Evolutionary conservation across 2,888 invertebrate genomes (phyloP), one percentile per base, ranked within the genome.

Genomic region (Chrysolina americana): DNA sequence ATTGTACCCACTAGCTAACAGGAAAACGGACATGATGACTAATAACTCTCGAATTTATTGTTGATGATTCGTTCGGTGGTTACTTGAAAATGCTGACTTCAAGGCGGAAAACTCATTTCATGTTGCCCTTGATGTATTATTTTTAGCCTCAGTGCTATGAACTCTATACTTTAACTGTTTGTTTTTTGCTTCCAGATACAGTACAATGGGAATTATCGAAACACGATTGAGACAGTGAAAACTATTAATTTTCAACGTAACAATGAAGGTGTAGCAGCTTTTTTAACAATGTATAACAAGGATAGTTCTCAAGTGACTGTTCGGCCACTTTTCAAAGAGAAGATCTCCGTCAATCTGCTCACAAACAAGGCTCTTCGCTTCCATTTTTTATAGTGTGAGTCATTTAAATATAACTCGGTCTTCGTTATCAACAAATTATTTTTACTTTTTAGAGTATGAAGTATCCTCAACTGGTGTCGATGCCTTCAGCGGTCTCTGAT

Each of bases 401-500:
- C 41, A 68, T 65, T 17, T 23, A 13, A 11, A 19, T 53, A 53
- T 21, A 62, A 64, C 53, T 59, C 23, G 2, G 17, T 59, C 21
- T 19, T n/a, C 5, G 5, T 59, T 50, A 17, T 9, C 19, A 50
- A n/a, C n/a, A 50, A 15, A 36, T 6, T 36, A 36, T 36, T 28
- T 28, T 28, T 36, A 36, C 8, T 59, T 59, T 36, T 59, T 66
- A 69, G 17, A 89, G 87, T 87, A 91, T 91, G 91, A 91, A 91
- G 90, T 91, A 91, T 89, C 90, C 90, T 84, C 91, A 90, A 89
- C 87, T 90, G 87, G 90, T 90, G 87, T 90, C 91, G 84, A 90
- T 91, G 89, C 91, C 91, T 86, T 90, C 90, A 88, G 92, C 92
- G 89, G 91, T 94, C 87, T 93, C 93, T 88, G 91, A 92, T 89